phyloP scores from a whole-genome alignment of 2,113 vertebrate genomes.

The Paralichthys olivaceus region DNA sequence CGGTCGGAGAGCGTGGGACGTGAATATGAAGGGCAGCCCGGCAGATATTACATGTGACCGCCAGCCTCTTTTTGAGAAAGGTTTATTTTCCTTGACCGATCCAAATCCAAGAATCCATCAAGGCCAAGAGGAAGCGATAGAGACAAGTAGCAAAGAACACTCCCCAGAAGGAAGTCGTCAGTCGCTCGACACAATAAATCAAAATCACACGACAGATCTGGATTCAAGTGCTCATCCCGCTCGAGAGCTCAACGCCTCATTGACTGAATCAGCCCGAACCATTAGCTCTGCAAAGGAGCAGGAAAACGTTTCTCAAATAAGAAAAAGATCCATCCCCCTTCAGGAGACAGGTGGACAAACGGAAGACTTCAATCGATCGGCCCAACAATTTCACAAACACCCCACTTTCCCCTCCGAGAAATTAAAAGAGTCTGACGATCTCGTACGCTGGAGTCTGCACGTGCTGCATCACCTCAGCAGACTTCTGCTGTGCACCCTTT shows the following conservation, averaged over 20 bases:
- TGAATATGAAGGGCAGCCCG: neutral
- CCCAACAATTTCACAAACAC: slow-evolving; percentile 18
- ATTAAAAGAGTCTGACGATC: slow-evolving; percentile 55
- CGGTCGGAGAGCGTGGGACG: neutral
- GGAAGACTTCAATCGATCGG: slow-evolving; percentile 10
- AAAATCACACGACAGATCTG: slow-evolving; percentile 15
- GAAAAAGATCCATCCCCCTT: slow-evolving; percentile 21
- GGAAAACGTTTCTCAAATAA: slow-evolving; percentile 16
- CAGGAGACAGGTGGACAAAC: slow-evolving; percentile 35
- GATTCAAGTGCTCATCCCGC: slow-evolving; percentile 32
- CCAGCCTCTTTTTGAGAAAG: slow-evolving; percentile 19
- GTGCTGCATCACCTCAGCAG: slow-evolving; percentile 79
- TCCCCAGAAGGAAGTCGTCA: slow-evolving; percentile 11
- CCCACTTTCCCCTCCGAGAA: slow-evolving; percentile 21
- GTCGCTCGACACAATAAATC: slow-evolving; percentile 3
- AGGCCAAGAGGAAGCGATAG: slow-evolving; percentile 11
- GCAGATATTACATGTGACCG: slow-evolving; percentile 4
- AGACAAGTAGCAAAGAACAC: neutral
- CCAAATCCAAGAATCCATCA: slow-evolving; percentile 5
- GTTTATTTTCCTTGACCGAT: slow-evolving; percentile 32
- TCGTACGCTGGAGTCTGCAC: slow-evolving; percentile 67
- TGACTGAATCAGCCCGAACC: slow-evolving; percentile 18
- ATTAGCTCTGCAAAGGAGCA: slow-evolving; percentile 17
- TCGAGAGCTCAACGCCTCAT: slow-evolving; percentile 1
- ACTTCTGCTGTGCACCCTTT: slow-evolving; percentile 82